These are phyloP conservation scores for Loris lydekkerianus DNA, from an alignment of 2,797 vertebrate genomes.

Conservation along the genomic window DNA sequence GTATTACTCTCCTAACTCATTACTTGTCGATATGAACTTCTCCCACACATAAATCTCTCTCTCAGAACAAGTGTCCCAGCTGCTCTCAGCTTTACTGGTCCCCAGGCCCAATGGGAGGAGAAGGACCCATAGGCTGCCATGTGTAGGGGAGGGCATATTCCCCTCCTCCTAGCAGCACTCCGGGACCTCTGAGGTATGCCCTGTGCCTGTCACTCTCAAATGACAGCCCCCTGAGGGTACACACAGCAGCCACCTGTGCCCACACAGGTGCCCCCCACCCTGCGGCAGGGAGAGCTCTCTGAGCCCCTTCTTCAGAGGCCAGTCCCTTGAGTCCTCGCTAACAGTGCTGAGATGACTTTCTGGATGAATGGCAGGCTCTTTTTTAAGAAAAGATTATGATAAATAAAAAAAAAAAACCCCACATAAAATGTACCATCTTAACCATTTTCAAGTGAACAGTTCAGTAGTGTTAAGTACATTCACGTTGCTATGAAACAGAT, in stretches of 20 bases:
- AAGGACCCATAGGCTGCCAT: accelerated
- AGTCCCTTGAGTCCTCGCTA: neutral
- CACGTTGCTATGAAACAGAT: accelerated
- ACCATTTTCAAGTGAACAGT: neutral
- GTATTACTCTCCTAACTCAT: constrained; percentile 67
- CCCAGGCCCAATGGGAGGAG: neutral
- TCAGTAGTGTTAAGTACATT: neutral
- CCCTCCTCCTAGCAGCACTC: too few relatives aligned
- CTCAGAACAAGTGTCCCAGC: neutral
- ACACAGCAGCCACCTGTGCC: neutral
- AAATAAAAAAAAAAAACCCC: neutral
- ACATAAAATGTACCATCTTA: neutral
- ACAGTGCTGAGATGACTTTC: neutral
- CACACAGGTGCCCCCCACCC: neutral
- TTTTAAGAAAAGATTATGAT: neutral
- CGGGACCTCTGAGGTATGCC: neutral
- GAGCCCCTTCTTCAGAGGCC: neutral
- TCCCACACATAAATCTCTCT: constrained; percentile 47
- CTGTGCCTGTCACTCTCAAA: neutral
- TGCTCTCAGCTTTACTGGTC: neutral
- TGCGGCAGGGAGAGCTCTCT: neutral
- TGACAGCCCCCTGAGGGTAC: neutral
- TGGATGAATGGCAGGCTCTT: neutral
- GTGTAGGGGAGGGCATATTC: accelerated
- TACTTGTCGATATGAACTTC: constrained; percentile 57